Percentiles rank a stretch among this genome's conserved stretches.
phyloP scores from a whole-genome alignment of 2,888 invertebrate species.

The Sycophila texana region DNA sequence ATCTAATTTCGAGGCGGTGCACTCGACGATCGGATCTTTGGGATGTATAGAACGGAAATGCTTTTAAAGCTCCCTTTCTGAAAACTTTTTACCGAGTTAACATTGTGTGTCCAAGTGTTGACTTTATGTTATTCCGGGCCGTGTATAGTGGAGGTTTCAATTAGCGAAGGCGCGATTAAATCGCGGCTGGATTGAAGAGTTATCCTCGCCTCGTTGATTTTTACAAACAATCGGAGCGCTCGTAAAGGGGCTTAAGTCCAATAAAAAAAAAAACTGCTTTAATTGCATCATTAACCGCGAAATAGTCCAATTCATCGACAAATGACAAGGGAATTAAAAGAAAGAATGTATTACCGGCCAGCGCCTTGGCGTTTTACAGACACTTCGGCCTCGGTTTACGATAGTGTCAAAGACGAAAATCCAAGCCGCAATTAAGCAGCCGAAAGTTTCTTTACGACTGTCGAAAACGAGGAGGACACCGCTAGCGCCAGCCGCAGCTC shows the following conservation, averaged over 20 bases:
- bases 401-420: slow-evolving; percentile 40
- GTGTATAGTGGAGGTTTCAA: neutral
- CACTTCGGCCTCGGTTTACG: slow-evolving; percentile 35
- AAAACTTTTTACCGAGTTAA: too few species aligned
- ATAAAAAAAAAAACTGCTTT: neutral
- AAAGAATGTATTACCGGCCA: neutral
- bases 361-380: neutral
- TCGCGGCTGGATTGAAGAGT: neutral
- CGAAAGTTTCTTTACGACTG: slow-evolving; percentile 30
- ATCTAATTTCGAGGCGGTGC: neutral
- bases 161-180: neutral
- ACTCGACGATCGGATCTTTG: neutral
- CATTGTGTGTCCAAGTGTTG: too few species aligned
- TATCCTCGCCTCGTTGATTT: neutral
- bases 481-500: neutral
- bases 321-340: neutral
- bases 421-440: slow-evolving; percentile 40
- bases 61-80: too few species aligned
- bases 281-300: slow-evolving; percentile 4
- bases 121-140: too few species aligned
- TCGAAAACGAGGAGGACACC: slow-evolving; percentile 1
- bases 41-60: neutral
- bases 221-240: neutral
- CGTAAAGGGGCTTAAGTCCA: neutral
- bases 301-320: neutral